Conservation (phyloP, 2,888 invertebrate genomes). For the Caenorhabditis doughertyi region DNA sequence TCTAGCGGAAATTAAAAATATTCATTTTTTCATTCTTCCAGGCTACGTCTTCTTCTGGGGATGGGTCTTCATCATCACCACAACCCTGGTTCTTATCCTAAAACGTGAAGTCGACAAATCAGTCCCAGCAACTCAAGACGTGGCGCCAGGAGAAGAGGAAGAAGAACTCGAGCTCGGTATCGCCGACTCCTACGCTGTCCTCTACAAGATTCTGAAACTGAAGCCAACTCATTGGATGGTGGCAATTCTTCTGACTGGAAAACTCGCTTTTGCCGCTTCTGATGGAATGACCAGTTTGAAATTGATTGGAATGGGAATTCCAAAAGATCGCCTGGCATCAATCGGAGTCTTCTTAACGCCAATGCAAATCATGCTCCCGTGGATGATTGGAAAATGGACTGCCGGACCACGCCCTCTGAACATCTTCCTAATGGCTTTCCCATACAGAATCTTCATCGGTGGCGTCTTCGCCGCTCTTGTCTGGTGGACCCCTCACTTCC, state of each 20-base stretch:
- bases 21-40: constrained; percentile 82
- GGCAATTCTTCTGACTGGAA: constrained; percentile 91
- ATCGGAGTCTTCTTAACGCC: constrained; percentile 95
- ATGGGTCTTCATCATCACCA: constrained; percentile 91
- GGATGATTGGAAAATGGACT: constrained; percentile 90
- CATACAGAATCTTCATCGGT: constrained; percentile 90
- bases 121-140: constrained; percentile 69
- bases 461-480: constrained; percentile 91
- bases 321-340: constrained; percentile 94
- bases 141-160: constrained; percentile 81
- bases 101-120: constrained; percentile 88
- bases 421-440: constrained; percentile 92
- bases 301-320: constrained; percentile 95
- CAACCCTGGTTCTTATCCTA: constrained; percentile 92
- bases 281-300: constrained; percentile 96
- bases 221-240: constrained; percentile 90
- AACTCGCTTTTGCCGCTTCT: constrained; percentile 96
- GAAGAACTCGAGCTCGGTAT: constrained; percentile 85
- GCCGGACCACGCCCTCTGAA: constrained; percentile 93
- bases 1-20: too few species aligned
- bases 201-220: constrained; percentile 90
- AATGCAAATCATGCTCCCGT: constrained; percentile 93
- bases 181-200: constrained; percentile 89
- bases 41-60: constrained; percentile 97
- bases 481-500: constrained; percentile 89